Evolutionary conservation across 1,140 invertebrate genomes (phyloP), one percentile per base, ranked within the genome.

Genomic region (Leptopilina boulardi): DNA sequence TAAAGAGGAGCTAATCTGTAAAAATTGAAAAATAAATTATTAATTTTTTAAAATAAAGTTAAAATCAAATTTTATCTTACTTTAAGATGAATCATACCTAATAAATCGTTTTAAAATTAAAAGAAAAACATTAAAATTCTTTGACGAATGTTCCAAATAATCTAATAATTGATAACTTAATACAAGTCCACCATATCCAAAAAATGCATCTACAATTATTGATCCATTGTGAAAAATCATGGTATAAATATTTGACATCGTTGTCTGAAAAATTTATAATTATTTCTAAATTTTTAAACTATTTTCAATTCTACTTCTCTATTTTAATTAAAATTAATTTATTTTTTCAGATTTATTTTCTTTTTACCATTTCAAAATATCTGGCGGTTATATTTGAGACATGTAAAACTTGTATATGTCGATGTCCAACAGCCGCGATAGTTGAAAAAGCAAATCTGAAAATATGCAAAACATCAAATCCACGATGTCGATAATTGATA

Each of bases 1-100:
- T 90, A 91, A n/a, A 83, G 79, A 15, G 91, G 91, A 13, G 89
- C 91, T 18, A 92, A 82, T 73, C 90, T 90, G 44, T 23, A 77
- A 79, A 75, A 59, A 38, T 3, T 38, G 3, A 38, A 79, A 74
- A 41, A 51, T 3, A 51, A 51, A 51, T 44, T 8, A 47, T 47
- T 15, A 1, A 47, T 15, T 47, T n/a, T 15, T 47, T n/a, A 47
- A 15, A 15, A n/a, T 44, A 11, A 44, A 44, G 3, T 5, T 44
- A 11, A 11, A 11, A 44, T 44, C 9, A 44, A 41, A 5, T 41
- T 38, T 6, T 0, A 38, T 4, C 1, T 38, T 9, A 8, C 3
- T 38, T 38, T 3, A 38, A 38, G 5, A 38, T 38, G 21, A 72
- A 76, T 34, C 38, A 73, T 76, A 86, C 85, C 85, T 86, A 6